Evolutionary conservation across 2,888 invertebrate genomes (phyloP).

Genomic region (Ormia ochracea): DNA sequence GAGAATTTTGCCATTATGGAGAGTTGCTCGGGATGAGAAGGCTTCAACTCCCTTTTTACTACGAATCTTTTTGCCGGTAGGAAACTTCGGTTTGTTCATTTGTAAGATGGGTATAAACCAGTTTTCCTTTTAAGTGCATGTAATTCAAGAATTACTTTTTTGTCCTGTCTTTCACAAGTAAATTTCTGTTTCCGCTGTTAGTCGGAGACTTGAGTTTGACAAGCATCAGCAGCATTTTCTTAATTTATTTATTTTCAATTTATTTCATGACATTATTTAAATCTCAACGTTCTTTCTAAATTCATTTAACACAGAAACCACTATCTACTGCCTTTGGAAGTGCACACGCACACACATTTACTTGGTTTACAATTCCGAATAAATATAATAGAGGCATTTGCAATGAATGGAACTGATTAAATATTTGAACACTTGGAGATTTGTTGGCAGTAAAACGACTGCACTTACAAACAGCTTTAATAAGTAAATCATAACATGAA

Average conservation of each 20-base stretch:
- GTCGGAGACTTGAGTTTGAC: background rate
- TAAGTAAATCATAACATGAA: constrained; percentile 8
- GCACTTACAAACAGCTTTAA: background rate
- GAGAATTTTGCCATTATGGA: too few species aligned
- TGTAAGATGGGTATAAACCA: too few species aligned
- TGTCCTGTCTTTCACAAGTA: too few species aligned
- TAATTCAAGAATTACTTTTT: too few species aligned
- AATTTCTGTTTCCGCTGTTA: too few species aligned
- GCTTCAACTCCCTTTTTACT: too few species aligned
- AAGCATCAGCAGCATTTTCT: background rate
- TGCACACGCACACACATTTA: background rate
- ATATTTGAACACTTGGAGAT: constrained; percentile 40
- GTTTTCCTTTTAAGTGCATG: too few species aligned
- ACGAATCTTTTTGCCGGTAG: too few species aligned
- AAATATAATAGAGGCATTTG: background rate
- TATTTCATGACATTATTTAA: constrained; percentile 34
- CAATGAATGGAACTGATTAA: constrained; percentile 42
- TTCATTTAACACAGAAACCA: constrained; percentile 24
- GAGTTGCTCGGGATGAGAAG: too few species aligned
- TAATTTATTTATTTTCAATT: background rate
- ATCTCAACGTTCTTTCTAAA: constrained; percentile 22
- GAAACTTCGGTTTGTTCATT: too few species aligned
- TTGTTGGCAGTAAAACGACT: constrained; percentile 17
- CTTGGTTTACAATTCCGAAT: background rate
- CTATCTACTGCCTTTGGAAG: constrained; percentile 25